These are phyloP conservation scores for Apteryx mantelli DNA, from an alignment of 2,113 vertebrate species.

Conservation along the genomic window DNA sequence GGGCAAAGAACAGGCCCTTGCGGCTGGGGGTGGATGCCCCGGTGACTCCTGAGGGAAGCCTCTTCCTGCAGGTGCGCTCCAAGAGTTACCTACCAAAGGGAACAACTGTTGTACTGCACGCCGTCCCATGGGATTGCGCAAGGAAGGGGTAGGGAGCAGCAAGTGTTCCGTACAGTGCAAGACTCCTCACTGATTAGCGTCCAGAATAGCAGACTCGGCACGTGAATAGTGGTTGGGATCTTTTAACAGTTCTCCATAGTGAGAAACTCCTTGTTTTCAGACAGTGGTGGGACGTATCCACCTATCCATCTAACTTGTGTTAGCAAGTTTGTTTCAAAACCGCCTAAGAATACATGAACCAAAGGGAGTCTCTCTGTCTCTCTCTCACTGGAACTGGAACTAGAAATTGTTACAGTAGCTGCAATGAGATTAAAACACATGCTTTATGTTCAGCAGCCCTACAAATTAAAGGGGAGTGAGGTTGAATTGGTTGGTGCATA, in stretches of 20 bases:
- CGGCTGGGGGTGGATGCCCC: not conserved
- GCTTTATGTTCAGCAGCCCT: not conserved
- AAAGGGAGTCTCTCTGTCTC: not conserved
- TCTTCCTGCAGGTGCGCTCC: not conserved
- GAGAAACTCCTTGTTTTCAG: not conserved
- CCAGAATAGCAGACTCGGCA: not conserved
- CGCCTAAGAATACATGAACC: fast-evolving
- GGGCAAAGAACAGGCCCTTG: not conserved
- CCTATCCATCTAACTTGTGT: too few relatives aligned
- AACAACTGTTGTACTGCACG: not conserved
- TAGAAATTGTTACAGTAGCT: not conserved
- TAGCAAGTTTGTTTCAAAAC: not conserved
- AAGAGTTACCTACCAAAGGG: not conserved
- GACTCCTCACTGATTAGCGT: too few relatives aligned
- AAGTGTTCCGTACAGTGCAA: not conserved
- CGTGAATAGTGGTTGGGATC: not conserved
- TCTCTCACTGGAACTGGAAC: not conserved
- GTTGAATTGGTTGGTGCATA: not conserved
- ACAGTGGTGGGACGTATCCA: not conserved
- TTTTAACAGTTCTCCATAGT: not conserved
- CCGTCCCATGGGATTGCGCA: not conserved
- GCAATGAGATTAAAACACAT: not conserved
- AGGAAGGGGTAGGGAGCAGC: not conserved
- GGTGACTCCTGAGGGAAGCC: not conserved
- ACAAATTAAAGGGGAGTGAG: not conserved